Conservation (phyloP, 2,888 invertebrate species). For the Nomada ruficornis region DNA sequence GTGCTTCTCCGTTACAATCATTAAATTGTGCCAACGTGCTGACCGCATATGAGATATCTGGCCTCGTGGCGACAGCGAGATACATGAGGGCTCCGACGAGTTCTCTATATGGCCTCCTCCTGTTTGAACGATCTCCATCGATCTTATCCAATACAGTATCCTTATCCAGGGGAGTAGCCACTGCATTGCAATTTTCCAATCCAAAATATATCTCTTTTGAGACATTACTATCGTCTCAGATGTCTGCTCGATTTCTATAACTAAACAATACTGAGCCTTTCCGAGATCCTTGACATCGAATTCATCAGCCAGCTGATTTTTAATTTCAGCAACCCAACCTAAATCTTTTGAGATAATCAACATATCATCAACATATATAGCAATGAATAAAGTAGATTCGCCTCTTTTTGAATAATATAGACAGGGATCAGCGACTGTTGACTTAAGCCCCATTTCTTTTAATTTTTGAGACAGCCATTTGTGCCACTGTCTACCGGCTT, state of each 20-base stretch:
- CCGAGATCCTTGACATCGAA: constrained; percentile 20
- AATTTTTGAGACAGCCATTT: neutral
- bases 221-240: too few relatives aligned
- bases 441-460: neutral
- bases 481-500: constrained; percentile 12
- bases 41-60: too few relatives aligned
- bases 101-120: neutral
- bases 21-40: too few relatives aligned
- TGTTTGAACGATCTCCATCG: neutral
- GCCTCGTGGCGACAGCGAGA: too few relatives aligned
- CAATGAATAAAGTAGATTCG: neutral
- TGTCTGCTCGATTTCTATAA: neutral
- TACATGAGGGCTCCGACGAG: neutral
- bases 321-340: neutral
- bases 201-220: constrained; percentile 1
- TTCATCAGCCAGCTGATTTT: neutral
- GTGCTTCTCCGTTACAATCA: too few relatives aligned
- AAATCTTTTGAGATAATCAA: neutral
- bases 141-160: neutral
- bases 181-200: neutral
- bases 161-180: neutral
- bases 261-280: neutral
- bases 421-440: neutral
- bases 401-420: neutral
- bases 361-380: constrained; percentile 20